These are phyloP conservation scores for Podocnemis expansa DNA, from an alignment of 2,113 vertebrate genomes.

Conservation along the genomic window DNA sequence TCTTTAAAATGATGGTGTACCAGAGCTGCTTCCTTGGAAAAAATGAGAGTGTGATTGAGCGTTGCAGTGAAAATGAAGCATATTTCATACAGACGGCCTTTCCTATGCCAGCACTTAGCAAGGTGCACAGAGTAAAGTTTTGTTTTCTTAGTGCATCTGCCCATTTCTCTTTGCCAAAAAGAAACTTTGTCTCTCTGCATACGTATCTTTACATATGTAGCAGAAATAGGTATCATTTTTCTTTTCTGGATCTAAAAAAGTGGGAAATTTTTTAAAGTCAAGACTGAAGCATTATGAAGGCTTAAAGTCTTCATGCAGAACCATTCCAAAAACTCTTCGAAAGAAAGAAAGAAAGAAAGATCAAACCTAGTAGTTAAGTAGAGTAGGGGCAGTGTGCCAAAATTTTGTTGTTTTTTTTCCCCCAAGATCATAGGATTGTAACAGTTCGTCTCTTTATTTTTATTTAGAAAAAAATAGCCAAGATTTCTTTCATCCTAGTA, in stretches of 20 bases:
- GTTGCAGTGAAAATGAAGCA: not conserved
- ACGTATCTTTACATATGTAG: not conserved
- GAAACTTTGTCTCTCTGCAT: not conserved
- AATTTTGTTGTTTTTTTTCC: not conserved
- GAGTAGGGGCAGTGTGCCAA: not conserved
- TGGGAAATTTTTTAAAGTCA: rapidly evolving
- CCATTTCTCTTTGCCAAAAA: not conserved
- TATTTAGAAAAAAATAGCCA: not conserved
- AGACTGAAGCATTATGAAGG: not conserved
- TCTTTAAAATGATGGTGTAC: not conserved
- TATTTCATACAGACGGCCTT: not conserved
- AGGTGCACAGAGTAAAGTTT: not conserved
- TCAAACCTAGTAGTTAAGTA: not conserved
- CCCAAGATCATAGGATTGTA: not conserved
- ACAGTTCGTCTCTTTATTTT: not conserved
- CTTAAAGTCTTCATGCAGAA: not conserved
- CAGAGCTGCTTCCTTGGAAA: not conserved
- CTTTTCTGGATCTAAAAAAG: rapidly evolving
- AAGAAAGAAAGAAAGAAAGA: not conserved
- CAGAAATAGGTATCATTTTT: not conserved
- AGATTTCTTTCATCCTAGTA: not conserved
- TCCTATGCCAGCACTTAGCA: not conserved
- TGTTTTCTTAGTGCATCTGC: not conserved
- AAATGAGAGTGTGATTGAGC: not conserved
- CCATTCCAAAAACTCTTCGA: not conserved